phyloP scores from a whole-genome alignment of 1,140 invertebrate genomes.

The Holotrichia oblita region DNA sequence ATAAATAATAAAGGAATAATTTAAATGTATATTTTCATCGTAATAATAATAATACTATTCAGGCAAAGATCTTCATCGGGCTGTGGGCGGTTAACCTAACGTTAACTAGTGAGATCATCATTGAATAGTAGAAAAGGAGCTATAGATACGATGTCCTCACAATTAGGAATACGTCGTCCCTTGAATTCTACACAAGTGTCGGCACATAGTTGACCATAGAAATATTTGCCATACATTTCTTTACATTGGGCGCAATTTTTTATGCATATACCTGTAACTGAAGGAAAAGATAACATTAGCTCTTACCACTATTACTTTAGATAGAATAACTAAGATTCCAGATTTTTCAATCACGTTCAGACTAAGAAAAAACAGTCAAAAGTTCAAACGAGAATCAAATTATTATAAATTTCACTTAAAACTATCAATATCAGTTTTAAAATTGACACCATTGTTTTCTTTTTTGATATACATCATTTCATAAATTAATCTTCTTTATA shows the following conservation, averaged over 20 bases:
- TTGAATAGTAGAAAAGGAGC: conserved; percentile 73
- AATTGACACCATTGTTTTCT: too few species aligned
- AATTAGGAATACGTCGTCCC: conserved; percentile 84
- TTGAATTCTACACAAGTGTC: conserved; percentile 83
- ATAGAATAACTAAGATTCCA: too few species aligned
- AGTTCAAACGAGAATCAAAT: too few species aligned
- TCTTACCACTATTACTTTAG: too few species aligned
- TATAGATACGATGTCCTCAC: conserved; percentile 81
- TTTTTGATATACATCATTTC: too few species aligned
- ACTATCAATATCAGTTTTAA: too few species aligned
- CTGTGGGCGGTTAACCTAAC: background rate
- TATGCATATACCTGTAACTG: conserved; percentile 72
- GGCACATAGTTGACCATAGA: conserved; percentile 83
- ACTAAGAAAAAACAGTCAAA: too few species aligned
- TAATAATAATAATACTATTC: conserved; percentile 11
- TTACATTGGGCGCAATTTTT: conserved; percentile 89
- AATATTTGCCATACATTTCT: conserved; percentile 85
- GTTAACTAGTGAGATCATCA: background rate
- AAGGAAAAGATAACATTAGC: background rate
- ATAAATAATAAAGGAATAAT: background rate
- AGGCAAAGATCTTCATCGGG: background rate
- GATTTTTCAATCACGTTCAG: too few species aligned
- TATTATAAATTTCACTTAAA: too few species aligned
- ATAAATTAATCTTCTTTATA: too few species aligned
- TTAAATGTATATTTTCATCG: background rate